Evolutionary conservation across 2,797 vertebrate species (phyloP).

Genomic region (Chaetophractus vellerosus): DNA sequence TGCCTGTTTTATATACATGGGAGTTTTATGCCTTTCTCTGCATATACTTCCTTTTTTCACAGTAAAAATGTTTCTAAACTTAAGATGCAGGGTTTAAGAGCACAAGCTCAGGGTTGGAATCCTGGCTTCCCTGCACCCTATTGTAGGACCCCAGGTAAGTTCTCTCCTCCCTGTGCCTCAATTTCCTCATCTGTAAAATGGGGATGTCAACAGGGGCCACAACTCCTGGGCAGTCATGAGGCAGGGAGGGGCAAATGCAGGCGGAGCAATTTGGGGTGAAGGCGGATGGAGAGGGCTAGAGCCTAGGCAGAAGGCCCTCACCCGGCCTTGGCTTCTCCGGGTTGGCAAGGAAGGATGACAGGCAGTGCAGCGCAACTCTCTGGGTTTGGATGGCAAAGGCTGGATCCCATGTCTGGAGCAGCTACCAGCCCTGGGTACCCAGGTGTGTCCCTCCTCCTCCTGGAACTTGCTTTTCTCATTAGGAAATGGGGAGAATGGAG

Average conservation of each 20-base stretch:
- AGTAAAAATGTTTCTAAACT: background rate
- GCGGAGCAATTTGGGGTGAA: background rate
- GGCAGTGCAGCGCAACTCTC: accelerated
- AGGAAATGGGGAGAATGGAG: too few relatives aligned
- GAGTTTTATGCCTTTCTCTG: background rate
- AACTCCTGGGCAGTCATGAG: too few relatives aligned
- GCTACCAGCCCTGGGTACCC: background rate
- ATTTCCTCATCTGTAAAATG: too few relatives aligned
- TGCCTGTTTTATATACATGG: background rate
- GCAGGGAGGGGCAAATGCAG: accelerated
- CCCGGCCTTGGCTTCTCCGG: background rate
- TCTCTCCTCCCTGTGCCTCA: too few relatives aligned
- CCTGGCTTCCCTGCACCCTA: background rate
- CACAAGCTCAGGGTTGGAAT: background rate
- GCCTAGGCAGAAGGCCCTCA: background rate
- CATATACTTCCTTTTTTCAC: background rate
- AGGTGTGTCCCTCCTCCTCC: background rate
- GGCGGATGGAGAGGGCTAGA: background rate
- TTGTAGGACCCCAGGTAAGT: too few relatives aligned
- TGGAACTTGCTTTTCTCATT: background rate
- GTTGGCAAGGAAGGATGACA: background rate
- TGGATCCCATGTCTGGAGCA: background rate
- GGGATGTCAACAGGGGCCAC: accelerated
- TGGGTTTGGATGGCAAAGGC: background rate
- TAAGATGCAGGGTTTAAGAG: background rate